These are phyloP conservation scores for Leptogaster cylindrica DNA, from an alignment of 2,888 invertebrate genomes.

Conservation along the genomic window DNA sequence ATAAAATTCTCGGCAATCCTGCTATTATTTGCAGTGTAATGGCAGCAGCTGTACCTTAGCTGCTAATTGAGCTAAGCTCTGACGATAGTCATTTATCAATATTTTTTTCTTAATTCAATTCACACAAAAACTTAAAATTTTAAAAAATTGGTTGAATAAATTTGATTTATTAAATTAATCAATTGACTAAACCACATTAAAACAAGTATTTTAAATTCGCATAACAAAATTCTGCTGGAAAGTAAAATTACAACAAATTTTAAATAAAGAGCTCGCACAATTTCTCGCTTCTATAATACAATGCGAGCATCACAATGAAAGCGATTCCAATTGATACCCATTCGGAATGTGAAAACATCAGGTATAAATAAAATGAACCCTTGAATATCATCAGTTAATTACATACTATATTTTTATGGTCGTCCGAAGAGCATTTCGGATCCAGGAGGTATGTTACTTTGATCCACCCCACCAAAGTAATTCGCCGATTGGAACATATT, in stretches of 20 bases:
- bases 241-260: conserved; percentile 20
- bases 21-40: no score
- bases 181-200: conserved; percentile 35
- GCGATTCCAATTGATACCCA: conserved; percentile 10
- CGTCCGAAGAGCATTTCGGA: conserved; percentile 69
- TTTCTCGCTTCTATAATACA: neutral
- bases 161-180: conserved; percentile 30
- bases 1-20: no score
- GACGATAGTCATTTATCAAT: no score
- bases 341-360: conserved; percentile 19
- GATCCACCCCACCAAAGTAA: conserved; percentile 68
- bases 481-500: conserved; percentile 69
- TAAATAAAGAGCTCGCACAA: conserved; percentile 16
- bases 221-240: conserved; percentile 27
- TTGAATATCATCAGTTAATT: neutral
- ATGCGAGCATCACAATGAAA: conserved; percentile 9
- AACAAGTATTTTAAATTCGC: conserved; percentile 28
- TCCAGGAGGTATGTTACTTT: conserved; percentile 65
- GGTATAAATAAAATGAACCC: neutral
- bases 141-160: neutral
- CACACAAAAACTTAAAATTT: neutral
- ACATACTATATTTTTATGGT: conserved; percentile 51
- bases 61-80: no score
- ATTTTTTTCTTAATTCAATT: neutral
- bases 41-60: no score